Percentiles rank a stretch among this genome's conserved stretches.
These are phyloP conservation scores for Drosophila anomalata DNA, from an alignment of 2,888 invertebrate genomes.

Conservation along the genomic window DNA sequence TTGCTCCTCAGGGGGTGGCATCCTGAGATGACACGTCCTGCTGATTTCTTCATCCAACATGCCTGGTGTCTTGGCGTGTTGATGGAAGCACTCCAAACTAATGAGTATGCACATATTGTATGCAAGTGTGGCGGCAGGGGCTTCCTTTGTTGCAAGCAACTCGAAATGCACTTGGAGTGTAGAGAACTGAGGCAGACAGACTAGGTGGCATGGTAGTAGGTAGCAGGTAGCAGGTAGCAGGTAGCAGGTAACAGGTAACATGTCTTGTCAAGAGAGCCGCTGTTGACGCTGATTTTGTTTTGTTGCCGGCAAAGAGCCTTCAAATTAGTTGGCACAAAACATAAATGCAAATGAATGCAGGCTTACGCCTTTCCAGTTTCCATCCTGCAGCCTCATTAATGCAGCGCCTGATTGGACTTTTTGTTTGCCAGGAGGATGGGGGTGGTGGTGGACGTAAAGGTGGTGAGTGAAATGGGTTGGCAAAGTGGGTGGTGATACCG, in stretches of 20 bases:
- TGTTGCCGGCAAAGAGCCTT: conserved; percentile 65
- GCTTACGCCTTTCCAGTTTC: conserved; percentile 5
- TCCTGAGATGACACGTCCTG: conserved; percentile 39
- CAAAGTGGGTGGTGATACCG: not conserved
- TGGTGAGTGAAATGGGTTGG: not conserved
- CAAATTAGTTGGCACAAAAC: conserved; percentile 78
- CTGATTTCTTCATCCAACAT: conserved; percentile 19
- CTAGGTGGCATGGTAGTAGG: not conserved
- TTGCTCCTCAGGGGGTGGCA: conserved; percentile 10
- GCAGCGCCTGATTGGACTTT: conserved; percentile 75
- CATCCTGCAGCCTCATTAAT: conserved; percentile 63
- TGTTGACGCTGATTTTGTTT: conserved; percentile 73
- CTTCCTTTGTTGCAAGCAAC: conserved; percentile 64
- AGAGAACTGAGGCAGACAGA: not conserved
- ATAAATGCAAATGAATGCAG: conserved; percentile 76
- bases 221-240: conserved; percentile 36
- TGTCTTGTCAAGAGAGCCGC: conserved; percentile 55
- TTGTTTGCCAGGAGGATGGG: conserved; percentile 55
- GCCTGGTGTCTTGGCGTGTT: conserved; percentile 61
- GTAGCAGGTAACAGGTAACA: conserved; percentile 29
- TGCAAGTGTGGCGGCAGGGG: conserved; percentile 56
- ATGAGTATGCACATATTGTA: conserved; percentile 80
- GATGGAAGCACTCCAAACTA: conserved; percentile 81
- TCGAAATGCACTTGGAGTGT: conserved; percentile 66
- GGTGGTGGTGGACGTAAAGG: not conserved